These are phyloP conservation scores for Theristicus caerulescens DNA, from an alignment of 2,113 vertebrate genomes.

Conservation along the genomic window DNA sequence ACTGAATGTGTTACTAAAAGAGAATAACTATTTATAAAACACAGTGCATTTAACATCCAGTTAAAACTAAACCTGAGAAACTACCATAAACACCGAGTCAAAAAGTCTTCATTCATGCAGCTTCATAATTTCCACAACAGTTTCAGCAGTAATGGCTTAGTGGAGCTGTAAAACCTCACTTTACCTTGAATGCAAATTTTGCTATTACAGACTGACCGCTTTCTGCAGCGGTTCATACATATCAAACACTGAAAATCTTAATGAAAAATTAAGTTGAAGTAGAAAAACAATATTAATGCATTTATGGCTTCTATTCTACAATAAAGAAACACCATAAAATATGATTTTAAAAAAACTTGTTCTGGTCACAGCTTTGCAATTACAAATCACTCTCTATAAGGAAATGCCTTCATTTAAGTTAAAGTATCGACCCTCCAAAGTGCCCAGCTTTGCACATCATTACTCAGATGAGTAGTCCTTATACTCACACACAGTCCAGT, in stretches of 20 bases:
- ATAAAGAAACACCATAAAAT: conserved; percentile 47
- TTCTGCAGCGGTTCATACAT: conserved; percentile 31
- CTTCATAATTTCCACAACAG: conserved; percentile 77
- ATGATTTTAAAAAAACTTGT: conserved; percentile 20
- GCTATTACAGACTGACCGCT: conserved; percentile 48
- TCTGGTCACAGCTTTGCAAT: conserved; percentile 63
- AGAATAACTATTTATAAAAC: conserved; percentile 78
- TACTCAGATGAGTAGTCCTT: background rate
- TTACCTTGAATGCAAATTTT: conserved; percentile 61
- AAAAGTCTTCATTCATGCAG: conserved; percentile 88
- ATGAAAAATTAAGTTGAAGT: conserved; percentile 60
- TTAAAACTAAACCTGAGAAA: conserved; percentile 84
- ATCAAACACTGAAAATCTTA: conserved; percentile 33
- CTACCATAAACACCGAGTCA: conserved; percentile 82
- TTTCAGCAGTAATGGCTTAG: conserved; percentile 80
- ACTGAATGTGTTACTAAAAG: conserved; percentile 69
- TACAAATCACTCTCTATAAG: conserved; percentile 22
- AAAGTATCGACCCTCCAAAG: background rate
- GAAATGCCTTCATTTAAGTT: conserved; percentile 54
- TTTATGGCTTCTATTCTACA: conserved; percentile 75
- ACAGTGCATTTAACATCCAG: conserved; percentile 83
- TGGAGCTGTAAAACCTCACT: conserved; percentile 65
- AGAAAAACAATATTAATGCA: conserved; percentile 46
- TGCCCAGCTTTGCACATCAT: background rate
- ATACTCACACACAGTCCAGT: background rate